Base-by-base conservation (phyloP, 2,113 vertebrate species). In the Myrmecobius fasciatus region DNA sequence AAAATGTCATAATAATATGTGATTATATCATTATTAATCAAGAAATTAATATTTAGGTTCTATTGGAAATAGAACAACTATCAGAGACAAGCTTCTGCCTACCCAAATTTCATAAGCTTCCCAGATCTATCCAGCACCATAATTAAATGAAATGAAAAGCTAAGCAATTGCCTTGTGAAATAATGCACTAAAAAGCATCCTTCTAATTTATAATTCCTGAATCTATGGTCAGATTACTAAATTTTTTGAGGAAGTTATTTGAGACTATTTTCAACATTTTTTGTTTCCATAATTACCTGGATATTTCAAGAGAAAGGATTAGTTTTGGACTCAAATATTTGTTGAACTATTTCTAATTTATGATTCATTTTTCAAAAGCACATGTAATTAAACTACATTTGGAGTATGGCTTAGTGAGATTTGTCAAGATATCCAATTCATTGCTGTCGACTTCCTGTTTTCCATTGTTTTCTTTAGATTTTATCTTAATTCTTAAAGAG, bases 231-330 rank as follows among this genome's bases (percentile, higher is more conserved):
- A 91, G 60, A 67, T 47, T 94, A 95, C 75, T 14, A 93, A 94
- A 94, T 83, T 83, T 43, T 89, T 67, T 67, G 28, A 89, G 94
- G 67, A 90, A 95, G 9, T 31, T 94, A 93, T 60, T 83, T 83
- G 26, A 94, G 25, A n/a, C 43, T 52, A 95, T 95, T 91, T 94
- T 92, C 31, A 28, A 93, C 12, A 92, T 92, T 54, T 90, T 95
- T 60, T 83, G 67, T 43, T 49, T 24, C 52, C 11, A 56, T 43
- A 93, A 28, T 67, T 94, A 94, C 49, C 14, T 96, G 14, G 3
- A 48, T 93, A 95, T 90, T 91, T 95, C n/a, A 48, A 83, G 36
- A 22, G 90, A 95, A 88, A 94, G 31, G 46, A 51, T 2, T 67
- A 17, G 24, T 96, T 92, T 91, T 93, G 67, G 10, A 9, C 17